A percentile compares a stretch with the other conserved stretches of the same genome.
phyloP scores from a whole-genome alignment of 2,797 vertebrate genomes.

The Melanotaenia boesemani region DNA sequence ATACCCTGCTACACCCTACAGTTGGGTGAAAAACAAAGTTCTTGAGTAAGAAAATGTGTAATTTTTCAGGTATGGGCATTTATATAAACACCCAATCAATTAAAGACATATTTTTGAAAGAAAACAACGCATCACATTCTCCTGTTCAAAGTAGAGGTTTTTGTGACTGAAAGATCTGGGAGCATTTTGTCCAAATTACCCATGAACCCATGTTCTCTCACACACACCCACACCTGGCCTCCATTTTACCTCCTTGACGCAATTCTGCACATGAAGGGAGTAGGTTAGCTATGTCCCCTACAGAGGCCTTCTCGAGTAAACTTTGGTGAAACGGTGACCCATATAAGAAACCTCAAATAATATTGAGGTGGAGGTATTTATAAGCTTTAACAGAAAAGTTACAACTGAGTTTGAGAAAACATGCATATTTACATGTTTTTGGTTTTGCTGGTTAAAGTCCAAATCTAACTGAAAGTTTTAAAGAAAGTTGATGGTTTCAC shows the following conservation, averaged over 20 bases:
- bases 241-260: constrained; percentile 73
- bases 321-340: background rate
- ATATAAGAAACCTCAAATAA: background rate
- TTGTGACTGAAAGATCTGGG: constrained; percentile 60
- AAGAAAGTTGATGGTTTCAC: no score
- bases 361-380: no score
- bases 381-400: no score
- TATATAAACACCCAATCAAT: constrained; percentile 1
- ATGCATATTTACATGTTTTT: no score
- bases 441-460: no score
- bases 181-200: constrained; percentile 75
- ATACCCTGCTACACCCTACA: background rate
- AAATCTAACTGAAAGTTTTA: no score
- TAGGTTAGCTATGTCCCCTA: constrained; percentile 19
- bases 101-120: constrained; percentile 23
- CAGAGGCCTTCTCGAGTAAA: constrained; percentile 23
- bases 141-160: constrained; percentile 24
- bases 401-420: no score
- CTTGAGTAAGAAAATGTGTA: no score
- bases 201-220: constrained; percentile 42
- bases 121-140: constrained; percentile 23
- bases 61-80: background rate
- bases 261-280: constrained; percentile 39
- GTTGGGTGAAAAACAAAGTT: background rate
- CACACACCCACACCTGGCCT: constrained; percentile 64